Base-by-base conservation (phyloP, 2,888 invertebrate species). In the Tortricodes alternella region DNA sequence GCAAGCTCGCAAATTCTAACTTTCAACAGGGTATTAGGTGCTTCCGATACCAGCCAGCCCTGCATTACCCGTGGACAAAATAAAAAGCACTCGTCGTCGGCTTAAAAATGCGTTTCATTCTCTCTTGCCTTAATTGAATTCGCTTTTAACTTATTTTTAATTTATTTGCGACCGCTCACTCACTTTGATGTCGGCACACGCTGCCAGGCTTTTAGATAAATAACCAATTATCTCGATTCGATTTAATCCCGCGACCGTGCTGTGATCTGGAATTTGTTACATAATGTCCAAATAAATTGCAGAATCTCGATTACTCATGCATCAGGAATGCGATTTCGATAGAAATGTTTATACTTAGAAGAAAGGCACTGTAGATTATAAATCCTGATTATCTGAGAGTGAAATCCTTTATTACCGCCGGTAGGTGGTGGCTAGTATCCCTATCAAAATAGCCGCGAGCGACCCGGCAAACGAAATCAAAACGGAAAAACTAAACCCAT, bases 221-320 rank as follows among this genome's bases (percentile, higher is more conserved):
- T 84, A 85, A 85, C 77, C 84, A 85, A 89, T 88, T 86, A 87
- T 80, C 76, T 75, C 73, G 73, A 80, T 78, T 77, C 76, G 77
- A 76, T 79, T 83, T 77, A 79, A 83, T 82, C 74, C 70, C 62
- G 50, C 65, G 66, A 66, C 64, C 63, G 64, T 62, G 70, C 67
- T 67, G 76, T 69, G 74, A 76, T 76, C 67, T 71, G 71, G 69
- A 67, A 72, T 74, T 65, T 64, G 50, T 56, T 65, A 56, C 61
- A 29, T 37, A 37, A 43, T 11, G 37, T 35, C 18, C n/a, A n/a
- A n/a, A 18, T 61, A 63, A 63, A 66, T 66, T 67, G 61, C 60
- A 38, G 63, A 64, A 61, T 68, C 63, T 62, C 64, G 60, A 64
- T 39, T 29, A 51, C 58, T 67, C 63, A 65, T 68, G 64, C 65